These are phyloP conservation scores for Pterocles gutturalis DNA, from an alignment of 2,113 vertebrate genomes.

Conservation along the genomic window DNA sequence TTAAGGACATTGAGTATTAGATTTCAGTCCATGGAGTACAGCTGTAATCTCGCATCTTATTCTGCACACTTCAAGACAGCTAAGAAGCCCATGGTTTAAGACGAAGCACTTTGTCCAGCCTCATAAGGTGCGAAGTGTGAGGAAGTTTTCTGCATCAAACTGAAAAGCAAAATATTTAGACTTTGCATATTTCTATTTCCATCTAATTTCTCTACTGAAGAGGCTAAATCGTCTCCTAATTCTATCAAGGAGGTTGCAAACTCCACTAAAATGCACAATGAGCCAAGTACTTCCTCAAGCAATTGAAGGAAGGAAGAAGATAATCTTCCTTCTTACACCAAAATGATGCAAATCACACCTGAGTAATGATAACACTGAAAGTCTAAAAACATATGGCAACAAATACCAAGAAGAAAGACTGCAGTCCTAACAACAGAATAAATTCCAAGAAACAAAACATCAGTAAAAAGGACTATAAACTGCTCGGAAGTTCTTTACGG, in stretches of 20 bases:
- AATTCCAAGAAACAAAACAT: neutral
- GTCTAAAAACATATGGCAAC: neutral
- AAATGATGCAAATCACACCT: neutral
- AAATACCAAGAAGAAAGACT: neutral
- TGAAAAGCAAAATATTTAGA: neutral
- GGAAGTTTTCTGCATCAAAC: neutral
- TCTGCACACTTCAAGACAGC: neutral
- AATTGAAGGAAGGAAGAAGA: neutral
- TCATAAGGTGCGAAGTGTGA: neutral
- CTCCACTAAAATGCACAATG: neutral
- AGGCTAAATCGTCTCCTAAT: neutral
- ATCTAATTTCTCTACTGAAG: neutral
- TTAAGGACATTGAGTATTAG: neutral
- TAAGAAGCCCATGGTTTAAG: neutral
- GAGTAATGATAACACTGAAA: neutral
- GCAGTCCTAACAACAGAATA: neutral
- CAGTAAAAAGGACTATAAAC: neutral
- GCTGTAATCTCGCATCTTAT: neutral
- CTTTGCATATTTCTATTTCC: neutral
- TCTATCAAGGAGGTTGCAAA: neutral
- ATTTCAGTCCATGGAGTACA: neutral
- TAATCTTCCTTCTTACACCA: neutral
- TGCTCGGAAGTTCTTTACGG: fast-evolving
- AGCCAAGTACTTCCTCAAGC: neutral
- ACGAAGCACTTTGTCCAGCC: neutral